Evolutionary conservation across 2,113 vertebrate genomes (phyloP).

Genomic region (Corydoras maculifer): DNA sequence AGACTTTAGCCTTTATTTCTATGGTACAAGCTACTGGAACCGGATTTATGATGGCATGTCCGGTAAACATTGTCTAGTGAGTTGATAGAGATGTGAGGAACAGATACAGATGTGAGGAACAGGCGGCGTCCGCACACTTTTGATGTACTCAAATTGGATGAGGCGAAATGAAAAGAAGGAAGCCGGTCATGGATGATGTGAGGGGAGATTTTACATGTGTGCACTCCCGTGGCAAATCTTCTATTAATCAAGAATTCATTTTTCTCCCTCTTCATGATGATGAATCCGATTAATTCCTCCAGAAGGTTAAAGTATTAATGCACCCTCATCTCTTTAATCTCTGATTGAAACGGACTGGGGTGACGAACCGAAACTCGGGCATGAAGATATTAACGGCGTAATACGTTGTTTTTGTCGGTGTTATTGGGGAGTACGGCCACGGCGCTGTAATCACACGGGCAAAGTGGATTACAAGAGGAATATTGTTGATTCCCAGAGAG

Average conservation of each 20-base stretch:
- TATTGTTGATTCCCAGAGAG: conserved; percentile 11
- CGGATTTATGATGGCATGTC: too few species aligned
- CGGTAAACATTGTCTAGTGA: too few species aligned
- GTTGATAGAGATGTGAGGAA: too few species aligned
- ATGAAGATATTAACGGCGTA: conserved; percentile 64
- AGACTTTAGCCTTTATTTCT: too few species aligned
- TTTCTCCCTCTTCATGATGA: conserved; percentile 39
- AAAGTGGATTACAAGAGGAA: conserved; percentile 58
- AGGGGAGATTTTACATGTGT: conserved; percentile 48
- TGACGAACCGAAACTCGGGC: conserved; percentile 59
- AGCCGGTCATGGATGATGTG: too few species aligned
- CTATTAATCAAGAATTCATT: conserved; percentile 56
- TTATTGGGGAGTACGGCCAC: conserved; percentile 47
- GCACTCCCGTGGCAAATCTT: conserved; percentile 43
- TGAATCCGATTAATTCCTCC: conserved; percentile 59
- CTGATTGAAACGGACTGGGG: conserved; percentile 56
- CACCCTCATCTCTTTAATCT: conserved; percentile 61
- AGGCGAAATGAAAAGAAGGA: too few species aligned
- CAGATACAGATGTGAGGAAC: background rate
- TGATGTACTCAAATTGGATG: background rate
- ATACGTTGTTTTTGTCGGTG: conserved; percentile 55
- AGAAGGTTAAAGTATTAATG: conserved; percentile 62
- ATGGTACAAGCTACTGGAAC: too few species aligned
- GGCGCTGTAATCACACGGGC: conserved; percentile 51
- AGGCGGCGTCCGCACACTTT: conserved; percentile 37